A percentile compares a stretch with the other conserved stretches of the same genome.
Evolutionary conservation across 2,888 invertebrate genomes (phyloP).

Genomic region (Bursaphelenchus okinawaensis): DNA sequence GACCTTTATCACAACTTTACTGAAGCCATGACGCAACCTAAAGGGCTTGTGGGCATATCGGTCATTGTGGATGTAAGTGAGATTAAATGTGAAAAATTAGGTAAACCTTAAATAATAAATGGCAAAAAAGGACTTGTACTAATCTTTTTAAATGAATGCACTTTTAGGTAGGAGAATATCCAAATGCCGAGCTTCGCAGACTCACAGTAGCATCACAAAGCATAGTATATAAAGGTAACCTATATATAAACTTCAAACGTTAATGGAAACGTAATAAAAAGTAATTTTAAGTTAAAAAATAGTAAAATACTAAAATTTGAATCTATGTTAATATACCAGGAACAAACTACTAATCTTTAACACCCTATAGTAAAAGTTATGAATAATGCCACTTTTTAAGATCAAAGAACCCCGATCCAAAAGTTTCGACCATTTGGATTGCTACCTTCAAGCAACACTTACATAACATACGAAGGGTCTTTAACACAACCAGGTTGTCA

Average conservation of each 20-base stretch:
- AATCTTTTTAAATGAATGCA: neutral
- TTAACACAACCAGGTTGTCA: slow-evolving; percentile 71
- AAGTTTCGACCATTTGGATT: slow-evolving; percentile 78
- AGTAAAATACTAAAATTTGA: neutral
- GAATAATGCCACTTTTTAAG: slow-evolving; percentile 61
- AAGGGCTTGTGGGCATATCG: slow-evolving; percentile 89
- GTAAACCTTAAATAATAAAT: no score
- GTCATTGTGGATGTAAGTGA: slow-evolving; percentile 80
- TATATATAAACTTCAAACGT: neutral
- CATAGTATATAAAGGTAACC: slow-evolving; percentile 70
- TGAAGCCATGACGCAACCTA: slow-evolving; percentile 84
- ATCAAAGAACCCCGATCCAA: slow-evolving; percentile 77
- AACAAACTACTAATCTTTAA: slow-evolving; percentile 16
- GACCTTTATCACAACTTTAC: slow-evolving; percentile 93
- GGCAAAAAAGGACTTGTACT: no score
- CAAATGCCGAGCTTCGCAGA: slow-evolving; percentile 82
- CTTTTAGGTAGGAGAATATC: slow-evolving; percentile 80
- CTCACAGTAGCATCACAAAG: slow-evolving; percentile 85
- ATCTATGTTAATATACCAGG: slow-evolving; percentile 12
- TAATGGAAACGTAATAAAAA: no score
- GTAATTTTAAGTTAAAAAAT: neutral
- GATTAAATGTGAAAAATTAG: no score
- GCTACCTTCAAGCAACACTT: slow-evolving; percentile 83
- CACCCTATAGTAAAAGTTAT: no score
- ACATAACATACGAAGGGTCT: slow-evolving; percentile 72